Conservation (phyloP, 2,888 invertebrate species). For the Lasioglossum marginatum region DNA sequence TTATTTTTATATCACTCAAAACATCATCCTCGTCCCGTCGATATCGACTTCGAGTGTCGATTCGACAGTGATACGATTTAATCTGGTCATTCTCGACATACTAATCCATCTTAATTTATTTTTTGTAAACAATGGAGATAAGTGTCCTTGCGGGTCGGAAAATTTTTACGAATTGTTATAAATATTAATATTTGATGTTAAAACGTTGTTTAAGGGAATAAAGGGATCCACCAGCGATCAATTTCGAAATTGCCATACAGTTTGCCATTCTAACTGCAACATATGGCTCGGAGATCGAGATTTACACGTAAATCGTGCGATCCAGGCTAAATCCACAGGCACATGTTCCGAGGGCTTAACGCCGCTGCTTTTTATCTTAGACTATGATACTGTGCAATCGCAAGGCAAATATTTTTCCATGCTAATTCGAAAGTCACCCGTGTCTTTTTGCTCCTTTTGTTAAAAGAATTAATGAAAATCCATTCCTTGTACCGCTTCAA, state of each 20-base stretch:
- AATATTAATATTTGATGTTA: background rate
- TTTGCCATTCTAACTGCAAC: constrained; percentile 16
- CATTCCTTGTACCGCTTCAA: background rate
- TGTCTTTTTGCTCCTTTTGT: background rate
- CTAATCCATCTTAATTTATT: constrained; percentile 7
- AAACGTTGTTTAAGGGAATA: background rate
- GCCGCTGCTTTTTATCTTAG: constrained; percentile 7
- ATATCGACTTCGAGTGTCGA: constrained; percentile 8
- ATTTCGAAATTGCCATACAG: constrained; percentile 33
- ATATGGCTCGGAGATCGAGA: constrained; percentile 42
- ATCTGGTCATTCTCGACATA: too few species aligned
- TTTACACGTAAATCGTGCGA: constrained; percentile 4
- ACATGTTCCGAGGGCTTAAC: constrained; percentile 3
- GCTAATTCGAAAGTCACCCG: constrained; percentile 7
- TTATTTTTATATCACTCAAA: constrained; percentile 10
- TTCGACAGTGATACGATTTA: background rate
- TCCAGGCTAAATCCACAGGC: constrained; percentile 19
- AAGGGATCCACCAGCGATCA: constrained; percentile 33
- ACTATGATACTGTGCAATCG: constrained; percentile 2
- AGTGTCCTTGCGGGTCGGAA: background rate
- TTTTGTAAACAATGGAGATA: constrained; percentile 47
- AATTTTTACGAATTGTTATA: background rate
- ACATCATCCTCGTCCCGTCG: background rate
- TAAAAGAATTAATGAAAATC: background rate
- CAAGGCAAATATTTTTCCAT: constrained; percentile 2